Evolutionary conservation across 2,797 vertebrate genomes (phyloP).

Genomic region (Mormyrops attenuatus): DNA sequence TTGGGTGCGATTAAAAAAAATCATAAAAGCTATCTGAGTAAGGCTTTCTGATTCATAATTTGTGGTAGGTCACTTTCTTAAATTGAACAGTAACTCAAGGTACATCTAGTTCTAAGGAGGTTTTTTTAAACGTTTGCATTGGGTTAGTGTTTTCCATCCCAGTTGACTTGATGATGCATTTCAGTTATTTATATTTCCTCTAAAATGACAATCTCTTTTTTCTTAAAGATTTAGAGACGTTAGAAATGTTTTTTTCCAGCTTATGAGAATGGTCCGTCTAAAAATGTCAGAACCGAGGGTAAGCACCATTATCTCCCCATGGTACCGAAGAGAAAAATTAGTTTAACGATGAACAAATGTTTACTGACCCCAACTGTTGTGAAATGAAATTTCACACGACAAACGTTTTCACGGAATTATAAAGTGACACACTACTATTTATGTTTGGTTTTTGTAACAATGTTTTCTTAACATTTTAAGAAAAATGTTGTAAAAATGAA

Average conservation of each 20-base stretch:
- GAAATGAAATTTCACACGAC: neutral
- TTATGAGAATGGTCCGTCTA: neutral
- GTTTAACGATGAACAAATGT: neutral
- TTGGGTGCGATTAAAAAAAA: neutral
- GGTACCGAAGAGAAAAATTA: neutral
- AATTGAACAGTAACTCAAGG: neutral
- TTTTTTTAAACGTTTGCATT: neutral
- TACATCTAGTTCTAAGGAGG: neutral
- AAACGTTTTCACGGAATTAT: neutral
- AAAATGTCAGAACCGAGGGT: neutral
- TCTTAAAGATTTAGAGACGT: neutral
- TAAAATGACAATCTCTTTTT: neutral
- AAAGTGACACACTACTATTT: neutral
- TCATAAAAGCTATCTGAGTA: neutral
- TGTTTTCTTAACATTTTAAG: neutral
- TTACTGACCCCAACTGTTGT: neutral
- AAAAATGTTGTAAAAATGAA: neutral
- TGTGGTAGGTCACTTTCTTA: neutral
- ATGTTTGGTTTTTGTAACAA: neutral
- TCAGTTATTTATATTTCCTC: conserved; percentile 4
- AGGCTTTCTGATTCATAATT: neutral
- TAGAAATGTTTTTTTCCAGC: neutral
- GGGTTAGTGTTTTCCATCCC: neutral
- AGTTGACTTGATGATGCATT: neutral
- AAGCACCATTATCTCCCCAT: neutral